A percentile compares a stretch with the other conserved stretches of the same genome.
Conservation (phyloP, 1,140 invertebrate species). For the Trypoxylus dichotomus region DNA sequence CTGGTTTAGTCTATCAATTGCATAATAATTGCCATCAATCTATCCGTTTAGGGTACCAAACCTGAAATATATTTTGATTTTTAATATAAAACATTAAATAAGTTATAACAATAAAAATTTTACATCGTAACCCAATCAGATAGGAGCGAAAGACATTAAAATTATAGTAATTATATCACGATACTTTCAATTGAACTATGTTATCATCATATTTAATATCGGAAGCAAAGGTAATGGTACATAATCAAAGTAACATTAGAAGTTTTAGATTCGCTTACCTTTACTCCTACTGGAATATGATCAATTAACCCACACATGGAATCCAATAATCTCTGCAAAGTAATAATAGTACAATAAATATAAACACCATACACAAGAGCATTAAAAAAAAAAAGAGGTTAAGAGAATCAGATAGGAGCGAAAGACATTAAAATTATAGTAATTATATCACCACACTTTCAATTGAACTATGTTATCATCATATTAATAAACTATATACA, state of each 20-base stretch:
- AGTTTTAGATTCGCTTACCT: no score
- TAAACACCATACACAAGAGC: neutral
- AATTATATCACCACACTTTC: constrained; percentile 9
- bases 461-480: constrained; percentile 29
- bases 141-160: constrained; percentile 27
- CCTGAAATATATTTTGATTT: neutral
- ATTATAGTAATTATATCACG: neutral
- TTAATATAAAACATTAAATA: constrained; percentile 2
- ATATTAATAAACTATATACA: neutral
- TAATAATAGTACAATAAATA: neutral
- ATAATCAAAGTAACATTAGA: no score
- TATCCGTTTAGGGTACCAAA: neutral
- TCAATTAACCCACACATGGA: no score
- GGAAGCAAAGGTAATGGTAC: no score
- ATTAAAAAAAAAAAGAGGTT: neutral
- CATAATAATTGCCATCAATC: no score
- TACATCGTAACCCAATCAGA: neutral
- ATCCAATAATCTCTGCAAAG: neutral
- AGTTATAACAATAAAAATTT: neutral
- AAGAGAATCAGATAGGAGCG: constrained; percentile 13
- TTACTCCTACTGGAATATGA: no score
- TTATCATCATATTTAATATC: neutral
- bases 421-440: constrained; percentile 16
- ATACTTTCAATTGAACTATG: constrained; percentile 19
- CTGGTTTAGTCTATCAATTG: no score